phyloP scores from a whole-genome alignment of 2,888 invertebrate species.

The Kryphioiulus occultus region DNA sequence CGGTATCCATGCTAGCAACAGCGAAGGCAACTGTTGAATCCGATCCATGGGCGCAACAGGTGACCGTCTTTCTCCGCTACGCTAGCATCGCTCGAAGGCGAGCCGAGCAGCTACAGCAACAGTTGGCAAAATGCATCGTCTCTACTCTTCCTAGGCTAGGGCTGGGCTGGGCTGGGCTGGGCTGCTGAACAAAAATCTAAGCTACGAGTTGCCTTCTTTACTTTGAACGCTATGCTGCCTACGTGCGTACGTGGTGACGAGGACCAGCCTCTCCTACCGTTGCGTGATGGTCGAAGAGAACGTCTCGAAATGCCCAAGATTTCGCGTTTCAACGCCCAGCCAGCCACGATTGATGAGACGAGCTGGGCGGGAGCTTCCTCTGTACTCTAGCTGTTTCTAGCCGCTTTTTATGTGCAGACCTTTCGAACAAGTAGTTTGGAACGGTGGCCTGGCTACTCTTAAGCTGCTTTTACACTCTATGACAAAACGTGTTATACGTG shows the following conservation, averaged over 20 bases:
- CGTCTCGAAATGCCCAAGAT: not conserved
- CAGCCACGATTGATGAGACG: too few species aligned
- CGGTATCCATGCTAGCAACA: not conserved
- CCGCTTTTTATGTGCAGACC: too few species aligned
- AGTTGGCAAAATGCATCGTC: constrained; percentile 36
- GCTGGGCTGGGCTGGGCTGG: not conserved
- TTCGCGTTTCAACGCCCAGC: too few species aligned
- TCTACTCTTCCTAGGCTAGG: too few species aligned
- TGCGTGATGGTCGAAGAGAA: not conserved
- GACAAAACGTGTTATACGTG: too few species aligned
- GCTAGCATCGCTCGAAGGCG: not conserved
- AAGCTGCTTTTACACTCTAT: too few species aligned
- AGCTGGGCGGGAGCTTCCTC: not conserved
- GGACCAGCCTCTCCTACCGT: not conserved
- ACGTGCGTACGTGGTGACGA: not conserved
- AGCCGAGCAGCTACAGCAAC: not conserved
- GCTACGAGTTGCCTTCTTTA: not conserved
- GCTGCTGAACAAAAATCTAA: not conserved
- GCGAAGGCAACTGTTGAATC: constrained; percentile 29
- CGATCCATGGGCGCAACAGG: not conserved
- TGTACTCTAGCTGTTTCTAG: too few species aligned
- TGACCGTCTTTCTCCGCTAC: not conserved
- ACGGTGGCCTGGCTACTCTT: too few species aligned
- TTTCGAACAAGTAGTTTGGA: too few species aligned
- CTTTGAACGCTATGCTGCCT: not conserved